Evolutionary conservation across 2,113 vertebrate species (phyloP).

Genomic region (Pedionomus torquatus): DNA sequence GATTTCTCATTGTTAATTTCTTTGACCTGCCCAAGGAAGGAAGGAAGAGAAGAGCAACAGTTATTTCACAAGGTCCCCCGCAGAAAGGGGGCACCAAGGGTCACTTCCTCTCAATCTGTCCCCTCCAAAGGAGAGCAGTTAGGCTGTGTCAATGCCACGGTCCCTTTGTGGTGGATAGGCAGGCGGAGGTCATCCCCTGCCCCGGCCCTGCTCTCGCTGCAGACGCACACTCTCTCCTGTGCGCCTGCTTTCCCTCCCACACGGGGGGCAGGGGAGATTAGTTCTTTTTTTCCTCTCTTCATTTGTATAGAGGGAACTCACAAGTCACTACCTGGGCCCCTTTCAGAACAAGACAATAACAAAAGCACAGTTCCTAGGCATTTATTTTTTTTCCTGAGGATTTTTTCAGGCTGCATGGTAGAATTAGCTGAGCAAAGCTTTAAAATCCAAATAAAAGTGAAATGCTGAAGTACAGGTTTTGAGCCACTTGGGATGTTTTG

Average conservation of each 20-base stretch:
- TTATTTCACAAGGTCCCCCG: slow-evolving; percentile 8
- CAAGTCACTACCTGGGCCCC: slow-evolving; percentile 26
- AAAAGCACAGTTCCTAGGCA: neutral
- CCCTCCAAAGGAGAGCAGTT: slow-evolving; percentile 1
- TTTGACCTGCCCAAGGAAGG: neutral
- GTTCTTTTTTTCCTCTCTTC: neutral
- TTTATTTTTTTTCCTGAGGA: neutral
- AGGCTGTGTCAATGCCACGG: slow-evolving; percentile 62
- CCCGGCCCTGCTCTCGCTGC: neutral
- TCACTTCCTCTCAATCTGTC: slow-evolving; percentile 57
- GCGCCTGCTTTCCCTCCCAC: neutral
- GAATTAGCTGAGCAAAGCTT: neutral
- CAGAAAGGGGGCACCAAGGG: slow-evolving; percentile 32
- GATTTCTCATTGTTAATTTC: slow-evolving; percentile 9
- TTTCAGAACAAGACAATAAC: neutral
- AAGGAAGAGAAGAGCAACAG: slow-evolving; percentile 27
- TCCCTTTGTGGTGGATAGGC: neutral
- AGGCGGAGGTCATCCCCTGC: slow-evolving; percentile 30
- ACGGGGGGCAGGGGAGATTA: neutral
- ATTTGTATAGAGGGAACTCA: slow-evolving; percentile 40
- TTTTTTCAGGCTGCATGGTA: neutral
- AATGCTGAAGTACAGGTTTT: neutral
- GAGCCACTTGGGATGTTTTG: neutral
- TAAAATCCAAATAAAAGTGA: neutral
- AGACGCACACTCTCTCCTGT: neutral